Evolutionary conservation across 2,797 vertebrate genomes (phyloP), one percentile per base, ranked within the genome.

Genomic region (Hippopotamyrus pictus): DNA sequence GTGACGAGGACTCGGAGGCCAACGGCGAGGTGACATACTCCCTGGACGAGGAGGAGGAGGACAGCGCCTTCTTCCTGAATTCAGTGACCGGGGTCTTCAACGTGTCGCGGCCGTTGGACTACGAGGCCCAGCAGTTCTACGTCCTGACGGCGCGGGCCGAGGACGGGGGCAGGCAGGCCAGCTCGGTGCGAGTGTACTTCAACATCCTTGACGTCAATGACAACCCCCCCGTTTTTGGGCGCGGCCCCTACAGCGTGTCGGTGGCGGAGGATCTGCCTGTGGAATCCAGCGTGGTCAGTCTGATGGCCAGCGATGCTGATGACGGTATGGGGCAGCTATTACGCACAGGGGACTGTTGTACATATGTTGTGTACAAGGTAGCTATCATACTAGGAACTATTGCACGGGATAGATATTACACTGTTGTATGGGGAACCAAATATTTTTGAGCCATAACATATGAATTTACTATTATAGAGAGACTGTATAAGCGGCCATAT

Each of bases 41-140:
- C 0, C 95, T 99, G 37, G 96, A 93, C 37, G 98, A 99, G 69
- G 97, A 99, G 2, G 97, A 98, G 2, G 97, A 97, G 65, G 98
- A 99, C 19, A 95, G 96, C 50, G 94, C 96, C 7, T 99, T 99
- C 94, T 97, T 98, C 90, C 93, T 99, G 8, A 98, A 99, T 92
- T 97, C 98, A 0, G 94, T 99, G 69, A 99, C 98, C 0, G 99
- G 98, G 0, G 98, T 99, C 50, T 99, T 99, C 93, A 99, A 99
- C 50, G 95, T 99, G 92, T 99, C 98, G 0, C 96, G 96, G 0
- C 54, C 90, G 0, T 93, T 99, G 92, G 98, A 99, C 95, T 98
- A 97, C 0, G 99, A 99, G 94, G 87, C 90, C 0, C 98, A 99
- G 92, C 97, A 96, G 90, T 98, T 96, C 93, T 99, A 97, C 87